Conservation (phyloP, 2,113 vertebrate genomes). For the Nerophis ophidion region DNA sequence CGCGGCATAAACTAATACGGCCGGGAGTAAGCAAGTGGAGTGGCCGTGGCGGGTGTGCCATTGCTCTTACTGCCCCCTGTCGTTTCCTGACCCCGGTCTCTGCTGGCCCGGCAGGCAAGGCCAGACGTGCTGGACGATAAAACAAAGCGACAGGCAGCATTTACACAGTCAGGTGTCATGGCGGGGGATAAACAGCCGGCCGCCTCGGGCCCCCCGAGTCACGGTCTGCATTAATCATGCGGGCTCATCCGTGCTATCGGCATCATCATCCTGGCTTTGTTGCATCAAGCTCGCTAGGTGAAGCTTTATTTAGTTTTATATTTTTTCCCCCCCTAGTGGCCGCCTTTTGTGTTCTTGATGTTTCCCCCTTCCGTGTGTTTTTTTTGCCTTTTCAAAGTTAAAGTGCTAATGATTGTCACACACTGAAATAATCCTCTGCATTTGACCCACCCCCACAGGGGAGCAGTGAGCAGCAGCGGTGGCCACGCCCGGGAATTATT, state of each 20-base stretch:
- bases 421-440: too few species aligned
- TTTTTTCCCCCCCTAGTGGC: too few species aligned
- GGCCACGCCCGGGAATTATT: too few species aligned
- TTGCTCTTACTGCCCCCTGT: slow-evolving; percentile 62
- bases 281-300: slow-evolving; percentile 48
- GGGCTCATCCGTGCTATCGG: slow-evolving; percentile 29
- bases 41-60: slow-evolving; percentile 59
- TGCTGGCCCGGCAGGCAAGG: slow-evolving; percentile 60
- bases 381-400: too few species aligned
- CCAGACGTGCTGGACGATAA: slow-evolving; percentile 55
- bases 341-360: too few species aligned
- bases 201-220: slow-evolving; percentile 38
- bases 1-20: slow-evolving; percentile 36
- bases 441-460: too few species aligned
- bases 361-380: too few species aligned
- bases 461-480: too few species aligned
- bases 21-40: slow-evolving; percentile 62
- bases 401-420: too few species aligned
- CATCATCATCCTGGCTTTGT: slow-evolving; percentile 46
- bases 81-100: slow-evolving; percentile 57
- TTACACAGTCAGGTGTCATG: slow-evolving; percentile 71
- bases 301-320: neutral
- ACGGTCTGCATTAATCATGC: slow-evolving; percentile 40
- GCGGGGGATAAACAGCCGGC: slow-evolving; percentile 59
- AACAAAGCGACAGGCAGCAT: slow-evolving; percentile 65